These are phyloP conservation scores for Clamator glandarius DNA, from an alignment of 2,797 vertebrate genomes.

Conservation along the genomic window DNA sequence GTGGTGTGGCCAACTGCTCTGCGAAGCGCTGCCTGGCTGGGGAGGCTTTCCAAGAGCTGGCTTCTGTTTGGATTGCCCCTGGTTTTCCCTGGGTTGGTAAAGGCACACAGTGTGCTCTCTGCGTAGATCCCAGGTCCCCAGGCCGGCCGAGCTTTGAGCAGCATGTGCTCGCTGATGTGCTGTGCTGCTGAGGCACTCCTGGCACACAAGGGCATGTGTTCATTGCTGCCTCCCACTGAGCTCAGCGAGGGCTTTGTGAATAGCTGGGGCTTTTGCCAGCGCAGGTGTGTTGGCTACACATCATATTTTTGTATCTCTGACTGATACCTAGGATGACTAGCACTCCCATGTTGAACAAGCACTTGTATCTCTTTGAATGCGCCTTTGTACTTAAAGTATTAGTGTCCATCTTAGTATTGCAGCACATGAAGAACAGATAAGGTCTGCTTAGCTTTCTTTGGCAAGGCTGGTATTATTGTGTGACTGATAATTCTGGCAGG, in stretches of 20 bases:
- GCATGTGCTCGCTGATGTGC: rapidly evolving
- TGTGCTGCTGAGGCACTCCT: background rate
- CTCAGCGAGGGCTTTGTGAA: background rate
- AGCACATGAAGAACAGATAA: background rate
- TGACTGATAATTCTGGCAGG: background rate
- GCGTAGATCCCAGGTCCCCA: rapidly evolving
- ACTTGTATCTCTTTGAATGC: background rate
- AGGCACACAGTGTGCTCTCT: too few relatives aligned
- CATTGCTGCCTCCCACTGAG: background rate
- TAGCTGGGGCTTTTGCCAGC: background rate
- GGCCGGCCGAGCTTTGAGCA: background rate
- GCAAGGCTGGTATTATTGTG: background rate
- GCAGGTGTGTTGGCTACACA: background rate
- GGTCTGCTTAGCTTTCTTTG: background rate
- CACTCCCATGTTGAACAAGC: background rate
- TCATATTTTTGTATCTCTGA: background rate
- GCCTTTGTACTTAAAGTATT: background rate
- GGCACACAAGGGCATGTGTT: background rate
- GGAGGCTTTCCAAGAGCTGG: background rate
- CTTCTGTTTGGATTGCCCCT: background rate
- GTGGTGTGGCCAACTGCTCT: background rate
- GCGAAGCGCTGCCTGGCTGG: background rate
- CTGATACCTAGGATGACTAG: background rate
- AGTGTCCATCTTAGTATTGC: background rate
- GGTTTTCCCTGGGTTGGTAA: background rate